Conservation (phyloP, 1,140 invertebrate genomes). For the Euwallacea similis region DNA sequence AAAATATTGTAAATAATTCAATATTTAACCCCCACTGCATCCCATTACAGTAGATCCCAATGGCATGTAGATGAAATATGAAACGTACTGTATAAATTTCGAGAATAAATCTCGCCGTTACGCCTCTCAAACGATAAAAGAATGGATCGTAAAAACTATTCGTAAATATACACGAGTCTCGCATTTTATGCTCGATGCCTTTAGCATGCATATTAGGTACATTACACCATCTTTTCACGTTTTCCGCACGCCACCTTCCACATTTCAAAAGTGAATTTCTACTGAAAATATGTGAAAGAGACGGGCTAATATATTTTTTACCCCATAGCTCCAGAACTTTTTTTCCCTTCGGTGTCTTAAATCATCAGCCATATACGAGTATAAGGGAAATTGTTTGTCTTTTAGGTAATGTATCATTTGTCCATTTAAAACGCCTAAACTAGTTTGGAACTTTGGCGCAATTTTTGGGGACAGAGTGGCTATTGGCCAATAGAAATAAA, state of each 20-base stretch:
- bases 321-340: slow-evolving; percentile 7
- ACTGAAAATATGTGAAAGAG: slow-evolving; percentile 24
- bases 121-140: slow-evolving; percentile 1
- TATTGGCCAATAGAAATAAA: too few species aligned
- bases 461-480: too few species aligned
- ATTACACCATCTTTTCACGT: slow-evolving; percentile 29
- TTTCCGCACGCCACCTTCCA: slow-evolving; percentile 22
- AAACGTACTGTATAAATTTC: too few species aligned
- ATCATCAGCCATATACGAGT: background rate
- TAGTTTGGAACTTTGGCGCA: too few species aligned
- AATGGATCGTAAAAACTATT: slow-evolving; percentile 4
- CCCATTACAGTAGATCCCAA: too few species aligned
- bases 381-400: slow-evolving; percentile 3
- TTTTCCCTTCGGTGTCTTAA: slow-evolving; percentile 22
- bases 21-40: too few species aligned
- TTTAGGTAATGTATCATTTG: too few species aligned
- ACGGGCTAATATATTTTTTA: slow-evolving; percentile 28
- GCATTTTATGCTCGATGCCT: slow-evolving; percentile 16
- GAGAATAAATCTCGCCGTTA: too few species aligned
- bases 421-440: too few species aligned
- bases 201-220: slow-evolving; percentile 29
- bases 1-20: too few species aligned
- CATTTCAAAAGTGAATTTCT: slow-evolving; percentile 32
- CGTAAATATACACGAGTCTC: slow-evolving; percentile 18
- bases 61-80: too few species aligned